Percentiles rank a stretch among this genome's conserved stretches.
These are phyloP conservation scores for Akabosia matsudoensis DNA, from an alignment of 1,140 invertebrate species.

Conservation along the genomic window DNA sequence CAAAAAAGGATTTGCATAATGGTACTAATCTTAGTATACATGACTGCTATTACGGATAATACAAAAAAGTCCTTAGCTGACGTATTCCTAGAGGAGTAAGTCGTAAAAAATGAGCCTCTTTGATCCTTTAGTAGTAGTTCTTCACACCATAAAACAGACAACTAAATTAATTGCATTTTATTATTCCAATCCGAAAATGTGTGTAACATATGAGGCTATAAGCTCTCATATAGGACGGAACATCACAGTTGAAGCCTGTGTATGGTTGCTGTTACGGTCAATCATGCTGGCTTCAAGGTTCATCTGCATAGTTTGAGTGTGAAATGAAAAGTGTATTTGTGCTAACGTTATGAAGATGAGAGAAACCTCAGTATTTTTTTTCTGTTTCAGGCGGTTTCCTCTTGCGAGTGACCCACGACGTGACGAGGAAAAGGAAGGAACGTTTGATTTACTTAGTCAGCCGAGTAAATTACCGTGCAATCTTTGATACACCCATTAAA, in stretches of 20 bases:
- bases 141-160: neutral
- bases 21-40: neutral
- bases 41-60: neutral
- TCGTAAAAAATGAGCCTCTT: neutral
- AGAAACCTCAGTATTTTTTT: neutral
- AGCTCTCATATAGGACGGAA: neutral
- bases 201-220: too few relatives aligned
- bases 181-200: neutral
- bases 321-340: neutral
- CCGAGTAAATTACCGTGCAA: neutral
- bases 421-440: neutral
- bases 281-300: neutral
- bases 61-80: neutral
- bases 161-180: neutral
- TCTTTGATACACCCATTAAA: neutral
- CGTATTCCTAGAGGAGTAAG: neutral
- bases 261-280: neutral
- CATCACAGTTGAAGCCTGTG: neutral
- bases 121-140: neutral
- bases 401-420: neutral
- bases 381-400: neutral
- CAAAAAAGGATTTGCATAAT: neutral
- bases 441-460: constrained; percentile 8
- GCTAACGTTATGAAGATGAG: neutral
- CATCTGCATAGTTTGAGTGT: neutral